Percentiles rank a stretch among this genome's conserved stretches.
Conservation (phyloP, 30 jellyfish, hydroid and myxozoan species). For the Calvadosia cruxmelitensis region DNA sequence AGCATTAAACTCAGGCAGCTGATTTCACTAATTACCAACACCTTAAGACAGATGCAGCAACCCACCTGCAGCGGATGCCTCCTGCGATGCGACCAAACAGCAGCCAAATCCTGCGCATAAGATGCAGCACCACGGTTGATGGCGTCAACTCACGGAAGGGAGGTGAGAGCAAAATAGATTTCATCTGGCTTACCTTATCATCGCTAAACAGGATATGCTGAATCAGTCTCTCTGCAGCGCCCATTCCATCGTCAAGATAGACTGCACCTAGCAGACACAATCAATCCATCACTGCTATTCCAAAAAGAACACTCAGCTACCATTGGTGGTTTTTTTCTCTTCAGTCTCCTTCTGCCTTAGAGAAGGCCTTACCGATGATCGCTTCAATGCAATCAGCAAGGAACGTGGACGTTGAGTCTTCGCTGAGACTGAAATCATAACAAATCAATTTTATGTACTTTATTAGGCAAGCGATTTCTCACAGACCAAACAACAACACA, state of each 20-base stretch:
- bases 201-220: constrained; percentile 18
- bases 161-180: not conserved
- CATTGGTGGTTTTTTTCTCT: too few relatives aligned
- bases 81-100: constrained; percentile 6
- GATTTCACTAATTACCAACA: too few relatives aligned
- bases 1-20: too few relatives aligned
- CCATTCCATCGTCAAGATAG: constrained; percentile 69
- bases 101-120: constrained; percentile 10
- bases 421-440: not conserved
- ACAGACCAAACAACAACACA: too few relatives aligned
- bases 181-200: constrained; percentile 24
- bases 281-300: too few relatives aligned
- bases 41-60: not conserved
- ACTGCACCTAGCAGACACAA: constrained; percentile 57
- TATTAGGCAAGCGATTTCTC: not conserved
- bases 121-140: not conserved
- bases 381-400: constrained; percentile 71
- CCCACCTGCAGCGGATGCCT: constrained; percentile 37
- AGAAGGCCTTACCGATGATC: not conserved
- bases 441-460: not conserved
- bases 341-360: too few relatives aligned
- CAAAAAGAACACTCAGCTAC: too few relatives aligned
- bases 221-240: constrained; percentile 34
- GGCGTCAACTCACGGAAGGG: not conserved
- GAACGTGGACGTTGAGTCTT: constrained; percentile 7